Percentiles rank a stretch among this genome's conserved stretches.
phyloP scores from a whole-genome alignment of 2,113 vertebrate species.

The Cyphomyrus plagiostoma region DNA sequence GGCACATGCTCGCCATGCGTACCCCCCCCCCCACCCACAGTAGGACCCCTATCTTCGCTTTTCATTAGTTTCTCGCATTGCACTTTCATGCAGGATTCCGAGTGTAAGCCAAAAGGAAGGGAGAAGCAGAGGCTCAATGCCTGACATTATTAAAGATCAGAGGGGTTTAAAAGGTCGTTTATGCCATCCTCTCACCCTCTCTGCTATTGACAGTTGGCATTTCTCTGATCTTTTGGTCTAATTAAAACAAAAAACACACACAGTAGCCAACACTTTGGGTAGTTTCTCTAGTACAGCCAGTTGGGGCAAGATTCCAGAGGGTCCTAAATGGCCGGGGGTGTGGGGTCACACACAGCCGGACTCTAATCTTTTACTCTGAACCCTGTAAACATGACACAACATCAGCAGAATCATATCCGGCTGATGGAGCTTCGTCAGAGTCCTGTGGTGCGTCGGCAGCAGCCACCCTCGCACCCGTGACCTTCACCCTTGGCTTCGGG shows the following conservation, averaged over 20 bases:
- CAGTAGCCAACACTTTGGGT: slow-evolving; percentile 47
- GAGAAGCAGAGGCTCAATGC: slow-evolving; percentile 51
- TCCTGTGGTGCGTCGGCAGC: neutral
- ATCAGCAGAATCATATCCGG: neutral
- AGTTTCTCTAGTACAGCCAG: slow-evolving; percentile 4
- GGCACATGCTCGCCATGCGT: neutral
- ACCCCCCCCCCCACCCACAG: neutral
- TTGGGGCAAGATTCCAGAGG: slow-evolving; percentile 16
- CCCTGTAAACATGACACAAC: neutral
- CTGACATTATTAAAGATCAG: slow-evolving; percentile 67
- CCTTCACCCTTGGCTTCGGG: neutral
- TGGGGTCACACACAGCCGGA: neutral
- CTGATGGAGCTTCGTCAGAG: neutral
- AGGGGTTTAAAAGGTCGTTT: slow-evolving; percentile 59
- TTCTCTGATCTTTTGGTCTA: slow-evolving; percentile 68
- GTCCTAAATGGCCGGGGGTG: neutral
- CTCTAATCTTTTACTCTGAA: neutral
- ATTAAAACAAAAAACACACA: slow-evolving; percentile 55
- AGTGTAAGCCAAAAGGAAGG: slow-evolving; percentile 37
- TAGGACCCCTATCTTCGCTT: neutral
- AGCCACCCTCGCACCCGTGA: neutral
- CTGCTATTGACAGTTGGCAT: slow-evolving; percentile 65
- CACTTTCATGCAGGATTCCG: slow-evolving; percentile 44
- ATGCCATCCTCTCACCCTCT: slow-evolving; percentile 59
- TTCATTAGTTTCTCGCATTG: slow-evolving; percentile 40